A percentile compares a stretch with the other conserved stretches of the same genome.
Conservation (phyloP, 2,888 invertebrate genomes). For the Cinara cedri region DNA sequence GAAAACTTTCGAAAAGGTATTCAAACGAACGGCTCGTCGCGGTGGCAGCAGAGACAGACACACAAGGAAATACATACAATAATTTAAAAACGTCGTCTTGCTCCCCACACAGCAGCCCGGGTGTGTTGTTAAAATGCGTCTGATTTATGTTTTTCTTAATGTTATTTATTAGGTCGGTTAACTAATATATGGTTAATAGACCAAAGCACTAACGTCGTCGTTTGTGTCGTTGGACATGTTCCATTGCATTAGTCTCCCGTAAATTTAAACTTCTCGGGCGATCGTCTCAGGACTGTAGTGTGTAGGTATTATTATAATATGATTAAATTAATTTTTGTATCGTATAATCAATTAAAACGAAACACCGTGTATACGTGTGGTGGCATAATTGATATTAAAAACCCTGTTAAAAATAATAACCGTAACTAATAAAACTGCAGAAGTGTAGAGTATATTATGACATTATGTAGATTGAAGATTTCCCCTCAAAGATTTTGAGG, state of each 20-base stretch:
- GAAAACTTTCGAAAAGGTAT: slow-evolving; percentile 11
- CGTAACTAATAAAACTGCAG: too few species aligned
- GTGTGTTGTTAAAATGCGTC: slow-evolving; percentile 46
- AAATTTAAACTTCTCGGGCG: slow-evolving; percentile 45
- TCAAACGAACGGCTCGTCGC: slow-evolving; percentile 15
- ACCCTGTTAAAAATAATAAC: background rate
- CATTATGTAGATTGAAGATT: too few species aligned
- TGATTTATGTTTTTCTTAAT: slow-evolving; percentile 54
- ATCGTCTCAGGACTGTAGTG: background rate
- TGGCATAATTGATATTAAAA: too few species aligned
- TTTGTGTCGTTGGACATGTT: slow-evolving; percentile 55
- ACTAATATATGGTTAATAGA: slow-evolving; percentile 57
- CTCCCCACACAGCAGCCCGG: background rate
- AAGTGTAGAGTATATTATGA: too few species aligned
- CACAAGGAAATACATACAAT: slow-evolving; percentile 17
- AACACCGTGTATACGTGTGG: background rate
- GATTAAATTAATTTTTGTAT: slow-evolving; percentile 42
- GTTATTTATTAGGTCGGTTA: slow-evolving; percentile 55
- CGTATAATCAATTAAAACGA: slow-evolving; percentile 30
- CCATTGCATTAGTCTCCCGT: slow-evolving; percentile 46
- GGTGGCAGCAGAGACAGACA: background rate
- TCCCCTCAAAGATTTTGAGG: too few species aligned
- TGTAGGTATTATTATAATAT: background rate
- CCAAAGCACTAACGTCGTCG: slow-evolving; percentile 54
- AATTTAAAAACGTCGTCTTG: slow-evolving; percentile 26